phyloP scores from a whole-genome alignment of 1,140 invertebrate genomes.

The Cherax quadricarinatus region DNA sequence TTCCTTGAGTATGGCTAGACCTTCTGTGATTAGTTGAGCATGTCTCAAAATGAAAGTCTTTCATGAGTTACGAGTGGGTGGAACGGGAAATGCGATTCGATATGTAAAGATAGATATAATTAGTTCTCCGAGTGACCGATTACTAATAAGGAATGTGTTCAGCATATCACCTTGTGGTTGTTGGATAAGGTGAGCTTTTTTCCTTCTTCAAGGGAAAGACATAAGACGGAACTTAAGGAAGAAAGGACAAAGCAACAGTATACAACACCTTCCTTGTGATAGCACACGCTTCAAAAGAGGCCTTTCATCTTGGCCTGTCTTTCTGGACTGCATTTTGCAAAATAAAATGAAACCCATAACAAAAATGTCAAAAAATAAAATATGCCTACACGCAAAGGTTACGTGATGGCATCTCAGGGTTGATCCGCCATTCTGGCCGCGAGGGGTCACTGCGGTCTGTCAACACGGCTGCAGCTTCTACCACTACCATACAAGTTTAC shows the following conservation, averaged over 20 bases:
- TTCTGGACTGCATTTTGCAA: background rate
- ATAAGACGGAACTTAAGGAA: background rate
- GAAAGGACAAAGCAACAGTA: background rate
- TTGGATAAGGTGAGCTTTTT: background rate
- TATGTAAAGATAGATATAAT: background rate
- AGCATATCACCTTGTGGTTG: background rate
- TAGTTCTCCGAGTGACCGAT: background rate
- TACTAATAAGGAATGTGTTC: background rate
- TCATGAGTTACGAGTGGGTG: slow-evolving; percentile 13
- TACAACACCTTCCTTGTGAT: too few species aligned
- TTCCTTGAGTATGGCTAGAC: slow-evolving; percentile 24
- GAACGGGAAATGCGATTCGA: slow-evolving; percentile 15
- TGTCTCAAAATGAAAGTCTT: slow-evolving; percentile 5
- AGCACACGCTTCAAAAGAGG: background rate
- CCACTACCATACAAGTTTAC: background rate
- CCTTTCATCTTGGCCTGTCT: background rate
- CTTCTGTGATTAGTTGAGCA: slow-evolving; percentile 19
- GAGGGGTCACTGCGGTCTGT: background rate
- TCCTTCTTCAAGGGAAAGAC: background rate
- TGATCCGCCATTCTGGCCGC: slow-evolving; percentile 5
- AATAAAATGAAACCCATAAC: background rate
- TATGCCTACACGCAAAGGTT: slow-evolving; percentile 50
- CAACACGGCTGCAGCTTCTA: background rate
- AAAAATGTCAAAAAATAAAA: slow-evolving; percentile 10
- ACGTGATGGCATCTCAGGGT: slow-evolving; percentile 52